These are phyloP conservation scores for Chloroclystis v-ata DNA, from an alignment of 2,888 invertebrate genomes.

Conservation along the genomic window DNA sequence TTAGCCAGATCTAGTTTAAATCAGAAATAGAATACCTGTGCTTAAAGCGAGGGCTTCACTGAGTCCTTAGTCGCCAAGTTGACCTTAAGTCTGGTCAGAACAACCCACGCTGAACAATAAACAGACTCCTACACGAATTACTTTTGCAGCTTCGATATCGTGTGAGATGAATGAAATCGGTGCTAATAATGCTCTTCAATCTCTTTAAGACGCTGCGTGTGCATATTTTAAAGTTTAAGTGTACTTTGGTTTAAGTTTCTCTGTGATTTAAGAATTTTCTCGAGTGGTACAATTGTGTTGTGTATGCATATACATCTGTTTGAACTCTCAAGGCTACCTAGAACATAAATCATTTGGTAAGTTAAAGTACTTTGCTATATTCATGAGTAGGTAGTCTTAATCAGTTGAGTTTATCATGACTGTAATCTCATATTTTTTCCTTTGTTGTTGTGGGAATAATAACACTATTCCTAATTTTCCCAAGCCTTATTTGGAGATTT, in stretches of 20 bases:
- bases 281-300: conserved; percentile 7
- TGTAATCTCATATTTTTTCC: too few relatives aligned
- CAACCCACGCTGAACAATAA: conserved; percentile 69
- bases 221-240: conserved; percentile 34
- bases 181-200: conserved; percentile 35
- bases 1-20: conserved; percentile 42
- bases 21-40: conserved; percentile 45
- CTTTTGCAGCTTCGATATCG: conserved; percentile 46
- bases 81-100: conserved; percentile 64
- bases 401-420: too few relatives aligned
- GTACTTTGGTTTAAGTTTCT: conserved; percentile 21
- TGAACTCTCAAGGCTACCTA: conserved; percentile 10
- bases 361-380: conserved; percentile 3
- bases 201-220: conserved; percentile 25
- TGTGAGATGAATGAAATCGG: conserved; percentile 49
- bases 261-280: conserved; percentile 5
- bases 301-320: conserved; percentile 10
- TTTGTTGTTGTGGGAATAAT: too few relatives aligned
- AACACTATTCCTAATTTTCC: too few relatives aligned
- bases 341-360: conserved; percentile 13
- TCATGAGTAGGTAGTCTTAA: too few relatives aligned
- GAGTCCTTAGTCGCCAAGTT: conserved; percentile 46
- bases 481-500: too few relatives aligned
- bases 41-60: conserved; percentile 40
- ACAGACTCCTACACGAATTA: conserved; percentile 64